Evolutionary conservation across 2,888 invertebrate species (phyloP).

Genomic region (Muscina levida): DNA sequence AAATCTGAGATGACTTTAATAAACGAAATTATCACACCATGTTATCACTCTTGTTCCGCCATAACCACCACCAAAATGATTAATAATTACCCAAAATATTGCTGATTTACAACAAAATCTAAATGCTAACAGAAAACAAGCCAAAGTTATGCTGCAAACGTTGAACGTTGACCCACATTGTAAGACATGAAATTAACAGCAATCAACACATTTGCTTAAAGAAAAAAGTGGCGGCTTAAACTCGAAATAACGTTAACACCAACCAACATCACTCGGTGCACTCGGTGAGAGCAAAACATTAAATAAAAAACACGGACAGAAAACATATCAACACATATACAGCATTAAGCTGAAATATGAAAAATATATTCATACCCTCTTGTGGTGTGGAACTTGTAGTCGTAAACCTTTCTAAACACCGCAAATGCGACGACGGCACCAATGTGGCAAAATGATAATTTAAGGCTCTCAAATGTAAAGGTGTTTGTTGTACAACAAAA

Average conservation of each 20-base stretch:
- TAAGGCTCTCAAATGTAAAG: conserved; percentile 34
- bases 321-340: too few species aligned
- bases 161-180: conserved; percentile 56
- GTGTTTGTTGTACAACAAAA: conserved; percentile 9
- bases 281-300: too few species aligned
- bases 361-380: neutral
- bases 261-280: conserved; percentile 1
- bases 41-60: conserved; percentile 27
- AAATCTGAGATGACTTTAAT: conserved; percentile 30
- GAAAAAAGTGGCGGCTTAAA: conserved; percentile 11
- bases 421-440: conserved; percentile 1
- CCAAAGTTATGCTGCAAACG: conserved; percentile 13
- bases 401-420: conserved; percentile 40
- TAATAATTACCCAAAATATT: conserved; percentile 43
- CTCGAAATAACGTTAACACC: conserved; percentile 24
- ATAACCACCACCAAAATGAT: conserved; percentile 21
- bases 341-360: conserved; percentile 33
- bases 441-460: conserved; percentile 41
- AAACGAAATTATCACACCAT: conserved; percentile 59
- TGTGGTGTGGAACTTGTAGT: neutral
- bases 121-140: conserved; percentile 29
- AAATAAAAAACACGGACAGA: too few species aligned
- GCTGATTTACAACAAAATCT: conserved; percentile 40
- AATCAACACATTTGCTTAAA: conserved; percentile 52
- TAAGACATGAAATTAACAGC: conserved; percentile 55